These are phyloP conservation scores for Aphaenogaster floridana DNA, from an alignment of 1,140 invertebrate genomes.

Conservation along the genomic window DNA sequence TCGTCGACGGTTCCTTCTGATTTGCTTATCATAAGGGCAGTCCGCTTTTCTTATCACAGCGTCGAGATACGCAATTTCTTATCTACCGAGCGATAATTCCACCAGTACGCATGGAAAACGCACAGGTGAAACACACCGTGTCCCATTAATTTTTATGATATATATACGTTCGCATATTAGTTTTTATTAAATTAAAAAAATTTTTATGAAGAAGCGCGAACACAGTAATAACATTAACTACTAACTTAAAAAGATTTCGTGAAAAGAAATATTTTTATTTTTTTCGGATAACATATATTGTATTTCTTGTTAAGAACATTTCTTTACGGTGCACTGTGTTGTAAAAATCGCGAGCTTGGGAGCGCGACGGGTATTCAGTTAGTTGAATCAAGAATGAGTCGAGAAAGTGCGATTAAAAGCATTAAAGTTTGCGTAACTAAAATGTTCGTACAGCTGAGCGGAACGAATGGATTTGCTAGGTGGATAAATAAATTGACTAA, in stretches of 20 bases:
- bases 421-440: constrained; percentile 59
- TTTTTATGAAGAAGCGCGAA: not conserved
- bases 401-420: constrained; percentile 59
- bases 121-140: constrained; percentile 11
- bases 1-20: constrained; percentile 1
- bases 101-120: constrained; percentile 1
- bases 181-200: not conserved
- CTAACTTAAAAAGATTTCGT: not conserved
- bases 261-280: not conserved
- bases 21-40: constrained; percentile 60
- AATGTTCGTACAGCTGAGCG: constrained; percentile 30
- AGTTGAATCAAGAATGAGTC: constrained; percentile 56
- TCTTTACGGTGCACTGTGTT: constrained; percentile 13
- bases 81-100: constrained; percentile 59
- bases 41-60: constrained; percentile 1
- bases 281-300: not conserved
- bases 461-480: constrained; percentile 7
- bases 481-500: not conserved
- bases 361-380: constrained; percentile 34
- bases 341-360: constrained; percentile 47
- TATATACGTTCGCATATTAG: not conserved
- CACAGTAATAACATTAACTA: not conserved
- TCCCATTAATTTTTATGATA: not conserved
- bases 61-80: constrained; percentile 52
- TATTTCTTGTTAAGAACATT: not conserved